Conservation (phyloP, 1,140 invertebrate species). For the Aphis gossypii region DNA sequence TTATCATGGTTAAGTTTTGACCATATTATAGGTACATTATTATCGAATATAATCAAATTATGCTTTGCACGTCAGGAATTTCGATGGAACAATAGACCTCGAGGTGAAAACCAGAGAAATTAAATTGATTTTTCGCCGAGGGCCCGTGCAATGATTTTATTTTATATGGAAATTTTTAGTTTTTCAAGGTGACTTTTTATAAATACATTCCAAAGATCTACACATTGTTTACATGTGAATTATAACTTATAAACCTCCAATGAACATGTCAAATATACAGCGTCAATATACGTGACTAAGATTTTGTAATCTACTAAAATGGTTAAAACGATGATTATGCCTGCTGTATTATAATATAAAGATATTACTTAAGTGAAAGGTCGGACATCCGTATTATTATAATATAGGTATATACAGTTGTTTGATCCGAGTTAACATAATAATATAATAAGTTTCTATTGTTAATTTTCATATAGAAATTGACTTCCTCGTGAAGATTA, state of each 20-base stretch:
- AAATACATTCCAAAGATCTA: not conserved
- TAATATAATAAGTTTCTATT: not conserved
- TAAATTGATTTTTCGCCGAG: constrained; percentile 26
- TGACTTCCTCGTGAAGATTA: not conserved
- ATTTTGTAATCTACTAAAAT: not conserved
- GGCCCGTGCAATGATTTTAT: not conserved
- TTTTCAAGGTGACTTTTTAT: constrained; percentile 36
- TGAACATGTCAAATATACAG: constrained; percentile 9
- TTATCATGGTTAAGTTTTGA: constrained; percentile 30
- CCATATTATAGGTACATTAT: not conserved
- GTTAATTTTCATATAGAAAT: not conserved
- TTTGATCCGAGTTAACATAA: not conserved
- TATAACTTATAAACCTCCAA: not conserved
- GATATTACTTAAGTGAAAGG: not conserved
- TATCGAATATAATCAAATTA: constrained; percentile 45
- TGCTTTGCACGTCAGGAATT: constrained; percentile 11
- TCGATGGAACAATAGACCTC: not conserved
- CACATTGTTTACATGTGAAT: not conserved
- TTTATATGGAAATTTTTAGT: constrained; percentile 21
- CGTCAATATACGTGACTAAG: not conserved
- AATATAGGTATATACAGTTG: not conserved
- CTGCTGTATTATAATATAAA: not conserved
- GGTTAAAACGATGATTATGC: not conserved
- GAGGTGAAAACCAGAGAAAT: constrained; percentile 4
- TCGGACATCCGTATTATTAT: not conserved